A percentile compares a stretch with the other conserved stretches of the same genome.
Conservation (phyloP, 1,140 invertebrate species). For the Drosophila guanche region DNA sequence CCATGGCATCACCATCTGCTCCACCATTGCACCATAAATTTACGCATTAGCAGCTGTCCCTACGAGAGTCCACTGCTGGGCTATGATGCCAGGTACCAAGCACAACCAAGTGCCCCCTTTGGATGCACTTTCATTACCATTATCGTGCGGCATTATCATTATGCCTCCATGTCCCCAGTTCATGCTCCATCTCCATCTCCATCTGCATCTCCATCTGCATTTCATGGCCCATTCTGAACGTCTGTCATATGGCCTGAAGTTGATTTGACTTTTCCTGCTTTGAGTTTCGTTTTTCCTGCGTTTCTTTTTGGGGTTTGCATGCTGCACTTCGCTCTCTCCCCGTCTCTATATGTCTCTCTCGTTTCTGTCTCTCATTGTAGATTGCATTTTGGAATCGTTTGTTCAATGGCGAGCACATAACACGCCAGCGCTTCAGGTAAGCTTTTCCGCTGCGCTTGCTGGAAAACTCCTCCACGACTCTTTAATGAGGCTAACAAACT, state of each 20-base stretch:
- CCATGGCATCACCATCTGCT: constrained; percentile 37
- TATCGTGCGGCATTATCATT: constrained; percentile 64
- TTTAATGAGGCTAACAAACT: constrained; percentile 69
- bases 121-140: constrained; percentile 73
- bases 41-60: constrained; percentile 82
- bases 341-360: constrained; percentile 17
- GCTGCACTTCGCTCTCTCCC: constrained; percentile 15
- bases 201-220: constrained; percentile 6
- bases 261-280: constrained; percentile 64
- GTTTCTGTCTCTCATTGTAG: constrained; percentile 63
- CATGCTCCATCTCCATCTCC: not conserved
- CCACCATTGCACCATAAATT: constrained; percentile 63
- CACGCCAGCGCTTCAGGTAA: constrained; percentile 78
- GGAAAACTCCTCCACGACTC: constrained; percentile 18
- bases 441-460: constrained; percentile 27
- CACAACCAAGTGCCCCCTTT: constrained; percentile 15
- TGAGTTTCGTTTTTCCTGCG: constrained; percentile 13
- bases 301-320: constrained; percentile 38
- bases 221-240: constrained; percentile 1
- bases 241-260: constrained; percentile 49
- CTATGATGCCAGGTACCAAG: constrained; percentile 84
- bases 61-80: constrained; percentile 84
- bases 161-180: constrained; percentile 1
- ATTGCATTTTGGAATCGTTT: constrained; percentile 83
- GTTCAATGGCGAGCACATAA: constrained; percentile 78